These are phyloP conservation scores for Phalera bucephala DNA, from an alignment of 2,888 invertebrate genomes.

Conservation along the genomic window DNA sequence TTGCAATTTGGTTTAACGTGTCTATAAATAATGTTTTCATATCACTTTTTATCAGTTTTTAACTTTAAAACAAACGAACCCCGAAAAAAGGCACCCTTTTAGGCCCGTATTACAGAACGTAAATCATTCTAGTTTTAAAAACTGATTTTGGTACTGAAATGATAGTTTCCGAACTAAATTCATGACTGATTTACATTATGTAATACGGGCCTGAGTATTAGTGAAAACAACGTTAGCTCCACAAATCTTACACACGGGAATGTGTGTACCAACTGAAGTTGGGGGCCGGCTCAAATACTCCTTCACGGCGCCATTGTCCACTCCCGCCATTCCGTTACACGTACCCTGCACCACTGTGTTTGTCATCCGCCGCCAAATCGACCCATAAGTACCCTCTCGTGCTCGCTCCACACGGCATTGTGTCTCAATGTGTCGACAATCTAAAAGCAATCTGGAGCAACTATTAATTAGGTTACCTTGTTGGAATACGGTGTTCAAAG, in stretches of 20 bases:
- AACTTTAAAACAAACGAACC: too few relatives aligned
- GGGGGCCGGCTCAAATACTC: constrained; percentile 48
- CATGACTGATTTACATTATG: too few relatives aligned
- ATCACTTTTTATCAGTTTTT: too few relatives aligned
- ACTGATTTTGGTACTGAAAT: too few relatives aligned
- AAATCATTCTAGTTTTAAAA: too few relatives aligned
- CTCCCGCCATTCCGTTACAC: constrained; percentile 43
- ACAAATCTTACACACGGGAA: constrained; percentile 51
- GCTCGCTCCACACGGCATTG: constrained; percentile 32
- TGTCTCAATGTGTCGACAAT: constrained; percentile 27
- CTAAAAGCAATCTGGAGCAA: constrained; percentile 27
- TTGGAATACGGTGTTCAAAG: constrained; percentile 35
- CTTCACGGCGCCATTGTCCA: constrained; percentile 50
- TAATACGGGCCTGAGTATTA: too few relatives aligned
- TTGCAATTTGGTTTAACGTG: too few relatives aligned
- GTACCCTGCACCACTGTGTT: constrained; percentile 53
- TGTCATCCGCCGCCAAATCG: constrained; percentile 58
- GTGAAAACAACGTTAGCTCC: constrained; percentile 30
- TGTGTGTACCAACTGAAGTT: constrained; percentile 44
- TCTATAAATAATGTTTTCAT: too few relatives aligned
- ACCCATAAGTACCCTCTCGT: constrained; percentile 49
- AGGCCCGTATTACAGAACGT: too few relatives aligned
- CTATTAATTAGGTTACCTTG: constrained; percentile 30
- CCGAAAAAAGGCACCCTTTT: too few relatives aligned
- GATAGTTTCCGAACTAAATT: too few relatives aligned